Evolutionary conservation across 2,888 invertebrate species (phyloP), one percentile per base, ranked within the genome.

Genomic region (Cryptocheilus praepositus): DNA sequence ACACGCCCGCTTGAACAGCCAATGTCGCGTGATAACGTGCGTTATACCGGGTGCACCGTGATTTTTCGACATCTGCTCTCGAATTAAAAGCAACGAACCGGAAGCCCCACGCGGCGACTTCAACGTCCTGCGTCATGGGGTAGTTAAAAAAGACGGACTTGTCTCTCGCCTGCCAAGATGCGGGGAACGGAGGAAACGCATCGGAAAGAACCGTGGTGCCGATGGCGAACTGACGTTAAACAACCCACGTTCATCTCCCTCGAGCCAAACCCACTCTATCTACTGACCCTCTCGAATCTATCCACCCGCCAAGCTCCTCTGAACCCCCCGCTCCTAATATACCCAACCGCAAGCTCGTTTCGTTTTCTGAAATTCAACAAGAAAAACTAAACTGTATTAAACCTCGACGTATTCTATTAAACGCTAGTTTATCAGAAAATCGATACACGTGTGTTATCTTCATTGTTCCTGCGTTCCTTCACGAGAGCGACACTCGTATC

Each of bases 401-500:
- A 83, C 84, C 80, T 82, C 81, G 80, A 85, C 82, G 77, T 83
- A 81, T 82, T 86, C 82, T 84, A 84, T 86, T 85, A 85, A 85
- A 86, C 79, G 82, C 81, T 83, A 85, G 83, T 84, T 86, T 86
- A 81, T 85, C 81, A 85, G 81, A 84, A 85, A 70, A 64, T 77
- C 64, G 53, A 58, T 60, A 60, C 36, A 21, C 21, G 15, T 57
- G 58, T 61, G 46, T 68, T 49, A 16, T 49, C 49, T 57, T 54
- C 56, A 67, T 64, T 67, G 61, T 61, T 55, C 49, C 49, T 25
- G 55, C 62, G 51, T 63, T 59, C 8, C 15, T 36, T 11, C 7
- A 5, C 36, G 36, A 36, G 36, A 36, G 36, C 11, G 11, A 57
- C 15, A 49, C 8, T 18, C 43, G 45, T 8, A 16, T 55, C 8